These are phyloP conservation scores for Chrysopa pallens DNA, from an alignment of 1,140 invertebrate species.

Conservation along the genomic window DNA sequence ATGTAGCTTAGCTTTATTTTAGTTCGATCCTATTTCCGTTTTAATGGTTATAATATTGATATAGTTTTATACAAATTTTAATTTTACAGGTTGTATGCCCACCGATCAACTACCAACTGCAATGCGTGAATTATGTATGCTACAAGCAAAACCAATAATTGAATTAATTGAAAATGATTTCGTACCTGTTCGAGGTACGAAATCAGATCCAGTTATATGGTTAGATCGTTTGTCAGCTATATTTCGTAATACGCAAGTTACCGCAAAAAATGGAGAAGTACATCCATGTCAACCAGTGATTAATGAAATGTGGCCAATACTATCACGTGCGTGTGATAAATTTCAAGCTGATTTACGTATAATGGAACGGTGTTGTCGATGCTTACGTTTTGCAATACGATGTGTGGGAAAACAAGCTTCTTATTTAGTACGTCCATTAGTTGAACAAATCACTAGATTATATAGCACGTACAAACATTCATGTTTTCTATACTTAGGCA, in stretches of 20 bases:
- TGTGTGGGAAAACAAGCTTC: slow-evolving; percentile 53
- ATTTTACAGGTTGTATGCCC: slow-evolving; percentile 29
- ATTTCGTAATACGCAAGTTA: slow-evolving; percentile 51
- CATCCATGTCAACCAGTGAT: slow-evolving; percentile 74
- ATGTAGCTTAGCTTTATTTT: too few relatives aligned
- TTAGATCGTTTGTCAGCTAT: slow-evolving; percentile 81
- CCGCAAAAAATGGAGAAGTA: slow-evolving; percentile 22
- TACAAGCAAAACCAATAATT: slow-evolving; percentile 51
- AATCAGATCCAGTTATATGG: slow-evolving; percentile 78
- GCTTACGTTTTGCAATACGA: slow-evolving; percentile 74
- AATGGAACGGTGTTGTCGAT: slow-evolving; percentile 83
- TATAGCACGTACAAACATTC: slow-evolving; percentile 75
- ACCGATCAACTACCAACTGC: slow-evolving; percentile 42
- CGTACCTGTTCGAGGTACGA: slow-evolving; percentile 22
- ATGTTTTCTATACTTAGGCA: slow-evolving; percentile 87
- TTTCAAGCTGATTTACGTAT: slow-evolving; percentile 70
- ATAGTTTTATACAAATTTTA: slow-evolving; percentile 4
- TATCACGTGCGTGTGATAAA: slow-evolving; percentile 53
- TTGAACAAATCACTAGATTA: slow-evolving; percentile 71
- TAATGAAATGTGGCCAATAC: slow-evolving; percentile 71
- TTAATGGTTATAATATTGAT: not conserved
- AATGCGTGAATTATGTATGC: slow-evolving; percentile 59
- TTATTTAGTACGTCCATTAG: slow-evolving; percentile 57
- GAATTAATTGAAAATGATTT: slow-evolving; percentile 31
- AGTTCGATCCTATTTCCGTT: too few relatives aligned